A percentile compares a stretch with the other conserved stretches of the same genome.
Evolutionary conservation across 2,888 invertebrate species (phyloP).

Genomic region (Axea sp.): DNA sequence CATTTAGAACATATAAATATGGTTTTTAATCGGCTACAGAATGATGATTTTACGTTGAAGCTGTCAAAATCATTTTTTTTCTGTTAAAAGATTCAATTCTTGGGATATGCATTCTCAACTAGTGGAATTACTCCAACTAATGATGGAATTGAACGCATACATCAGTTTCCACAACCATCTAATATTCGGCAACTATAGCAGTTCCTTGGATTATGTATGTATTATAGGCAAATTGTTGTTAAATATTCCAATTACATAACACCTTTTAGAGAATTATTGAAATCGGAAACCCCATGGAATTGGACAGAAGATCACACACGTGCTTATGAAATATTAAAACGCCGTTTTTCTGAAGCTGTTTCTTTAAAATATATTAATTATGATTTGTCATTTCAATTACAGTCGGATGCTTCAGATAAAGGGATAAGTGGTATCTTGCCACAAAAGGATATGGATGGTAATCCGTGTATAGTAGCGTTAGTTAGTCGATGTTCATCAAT

Average conservation of each 20-base stretch:
- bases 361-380: neutral
- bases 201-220: too few species aligned
- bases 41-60: neutral
- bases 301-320: neutral
- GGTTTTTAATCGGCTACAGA: neutral
- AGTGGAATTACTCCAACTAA: neutral
- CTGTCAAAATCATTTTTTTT: neutral
- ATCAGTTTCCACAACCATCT: too few species aligned
- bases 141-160: too few species aligned
- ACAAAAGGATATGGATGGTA: neutral
- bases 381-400: neutral
- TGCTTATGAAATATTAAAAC: neutral
- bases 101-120: constrained; percentile 1
- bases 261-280: too few species aligned
- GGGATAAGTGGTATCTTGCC: constrained; percentile 5
- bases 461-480: neutral
- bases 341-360: neutral
- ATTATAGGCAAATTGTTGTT: too few species aligned
- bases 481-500: neutral
- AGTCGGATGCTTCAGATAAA: constrained; percentile 5
- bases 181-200: too few species aligned
- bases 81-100: neutral
- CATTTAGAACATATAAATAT: neutral
- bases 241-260: too few species aligned
- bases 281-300: too few species aligned